Evolutionary conservation across 2,888 invertebrate species (phyloP).

Genomic region (Strigamia transsilvanica): DNA sequence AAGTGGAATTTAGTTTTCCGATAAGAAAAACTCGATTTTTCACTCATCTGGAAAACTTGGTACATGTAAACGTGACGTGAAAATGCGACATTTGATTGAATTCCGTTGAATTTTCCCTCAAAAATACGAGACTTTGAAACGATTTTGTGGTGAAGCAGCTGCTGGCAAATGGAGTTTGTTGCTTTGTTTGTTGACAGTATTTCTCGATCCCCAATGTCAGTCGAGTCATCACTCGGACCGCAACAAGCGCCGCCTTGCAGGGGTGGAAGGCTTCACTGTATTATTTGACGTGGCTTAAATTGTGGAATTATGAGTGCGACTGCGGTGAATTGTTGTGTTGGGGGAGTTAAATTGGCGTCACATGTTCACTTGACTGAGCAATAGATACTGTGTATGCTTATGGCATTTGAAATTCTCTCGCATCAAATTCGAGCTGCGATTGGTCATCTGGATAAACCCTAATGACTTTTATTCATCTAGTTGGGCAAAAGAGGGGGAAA

Average conservation of each 20-base stretch:
- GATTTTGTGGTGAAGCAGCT: no score
- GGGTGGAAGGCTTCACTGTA: not conserved
- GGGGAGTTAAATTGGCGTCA: constrained; percentile 7
- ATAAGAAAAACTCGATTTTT: no score
- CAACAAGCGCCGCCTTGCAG: not conserved
- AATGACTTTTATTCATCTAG: constrained; percentile 44
- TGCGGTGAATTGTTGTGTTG: not conserved
- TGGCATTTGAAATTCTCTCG: constrained; percentile 3
- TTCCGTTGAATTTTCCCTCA: no score
- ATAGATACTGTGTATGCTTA: constrained; percentile 25
- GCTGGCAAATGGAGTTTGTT: not conserved
- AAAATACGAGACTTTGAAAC: no score
- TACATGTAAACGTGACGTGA: no score
- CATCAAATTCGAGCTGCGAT: not conserved
- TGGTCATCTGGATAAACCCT: constrained; percentile 19
- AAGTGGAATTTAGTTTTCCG: no score
- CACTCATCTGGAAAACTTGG: no score
- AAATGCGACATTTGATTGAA: no score
- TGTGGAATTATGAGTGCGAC: not conserved
- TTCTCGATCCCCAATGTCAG: not conserved
- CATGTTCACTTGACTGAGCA: constrained; percentile 31
- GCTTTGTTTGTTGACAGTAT: not conserved
- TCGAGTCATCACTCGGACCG: not conserved
- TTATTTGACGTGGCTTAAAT: not conserved
- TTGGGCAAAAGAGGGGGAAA: constrained; percentile 9